Evolutionary conservation across 1,140 invertebrate genomes (phyloP).

Genomic region (Bombus huntii): DNA sequence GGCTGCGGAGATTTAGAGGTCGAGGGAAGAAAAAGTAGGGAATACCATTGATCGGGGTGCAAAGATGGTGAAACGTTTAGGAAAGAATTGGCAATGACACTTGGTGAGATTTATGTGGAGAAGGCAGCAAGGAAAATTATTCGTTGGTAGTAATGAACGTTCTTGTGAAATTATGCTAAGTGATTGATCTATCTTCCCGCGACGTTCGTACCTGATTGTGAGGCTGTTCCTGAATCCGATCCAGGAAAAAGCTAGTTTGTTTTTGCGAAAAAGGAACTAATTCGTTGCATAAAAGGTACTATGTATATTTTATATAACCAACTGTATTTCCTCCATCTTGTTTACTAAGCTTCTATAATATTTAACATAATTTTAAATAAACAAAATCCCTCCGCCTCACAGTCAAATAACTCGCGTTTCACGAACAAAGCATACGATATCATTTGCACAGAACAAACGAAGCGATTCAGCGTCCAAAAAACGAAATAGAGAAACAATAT

Average conservation of each 20-base stretch:
- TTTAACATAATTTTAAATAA: not conserved
- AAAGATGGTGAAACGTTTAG: not conserved
- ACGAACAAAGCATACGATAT: not conserved
- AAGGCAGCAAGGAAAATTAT: not conserved
- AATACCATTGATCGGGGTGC: conserved; percentile 1
- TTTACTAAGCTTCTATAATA: not conserved
- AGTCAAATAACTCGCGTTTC: not conserved
- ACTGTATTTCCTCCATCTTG: no score
- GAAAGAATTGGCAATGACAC: conserved; percentile 28
- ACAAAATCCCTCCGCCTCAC: not conserved
- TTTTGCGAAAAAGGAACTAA: not conserved
- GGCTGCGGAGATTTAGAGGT: not conserved
- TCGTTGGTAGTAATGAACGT: conserved; percentile 34
- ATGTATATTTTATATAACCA: no score
- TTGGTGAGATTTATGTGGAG: conserved; percentile 23
- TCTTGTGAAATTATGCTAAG: conserved; percentile 31
- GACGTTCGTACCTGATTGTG: not conserved
- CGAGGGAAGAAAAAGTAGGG: no score
- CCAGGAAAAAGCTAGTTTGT: not conserved
- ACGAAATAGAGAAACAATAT: not conserved
- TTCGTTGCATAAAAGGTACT: not conserved
- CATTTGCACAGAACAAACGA: not conserved
- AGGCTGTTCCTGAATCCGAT: not conserved
- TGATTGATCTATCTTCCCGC: conserved; percentile 14
- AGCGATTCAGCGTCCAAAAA: not conserved